Percentiles rank a stretch among this genome's conserved stretches.
Conservation (phyloP, 2,113 vertebrate species). For the Mustela nigripes region DNA sequence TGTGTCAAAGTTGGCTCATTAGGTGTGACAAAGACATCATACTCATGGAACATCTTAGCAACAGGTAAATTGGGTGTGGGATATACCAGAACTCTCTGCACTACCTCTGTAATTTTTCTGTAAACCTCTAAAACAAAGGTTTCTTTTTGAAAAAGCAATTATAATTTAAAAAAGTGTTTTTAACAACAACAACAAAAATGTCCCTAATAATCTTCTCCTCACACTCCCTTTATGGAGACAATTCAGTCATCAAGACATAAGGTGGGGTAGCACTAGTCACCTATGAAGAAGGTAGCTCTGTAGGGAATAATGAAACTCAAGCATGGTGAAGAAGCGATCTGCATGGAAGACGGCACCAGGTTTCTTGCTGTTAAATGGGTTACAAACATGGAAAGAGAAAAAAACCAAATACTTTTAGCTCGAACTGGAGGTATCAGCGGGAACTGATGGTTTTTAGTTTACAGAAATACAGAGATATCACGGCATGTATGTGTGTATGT, state of each 20-base stretch:
- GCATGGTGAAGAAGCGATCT: neutral
- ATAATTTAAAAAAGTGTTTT: neutral
- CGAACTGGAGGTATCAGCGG: neutral
- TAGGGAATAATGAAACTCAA: neutral
- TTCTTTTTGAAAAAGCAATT: neutral
- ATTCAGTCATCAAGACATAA: neutral
- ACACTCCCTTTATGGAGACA: neutral
- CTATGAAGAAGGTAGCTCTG: neutral
- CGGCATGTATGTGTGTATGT: neutral
- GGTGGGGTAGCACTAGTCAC: fast-evolving
- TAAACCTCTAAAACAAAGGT: neutral
- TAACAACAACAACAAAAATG: neutral
- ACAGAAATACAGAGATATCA: neutral
- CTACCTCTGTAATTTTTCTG: neutral
- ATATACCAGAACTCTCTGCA: neutral
- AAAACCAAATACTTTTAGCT: neutral
- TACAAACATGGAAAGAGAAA: neutral
- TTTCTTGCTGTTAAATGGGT: neutral
- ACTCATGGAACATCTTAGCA: neutral
- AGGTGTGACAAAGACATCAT: neutral
- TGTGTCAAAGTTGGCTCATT: neutral
- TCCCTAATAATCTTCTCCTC: neutral
- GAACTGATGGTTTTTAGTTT: neutral
- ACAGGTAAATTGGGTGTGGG: neutral
- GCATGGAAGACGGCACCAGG: neutral